A percentile compares a stretch with the other conserved stretches of the same genome.
These are phyloP conservation scores for Arenaria interpres DNA, from an alignment of 2,113 vertebrate genomes.

Conservation along the genomic window DNA sequence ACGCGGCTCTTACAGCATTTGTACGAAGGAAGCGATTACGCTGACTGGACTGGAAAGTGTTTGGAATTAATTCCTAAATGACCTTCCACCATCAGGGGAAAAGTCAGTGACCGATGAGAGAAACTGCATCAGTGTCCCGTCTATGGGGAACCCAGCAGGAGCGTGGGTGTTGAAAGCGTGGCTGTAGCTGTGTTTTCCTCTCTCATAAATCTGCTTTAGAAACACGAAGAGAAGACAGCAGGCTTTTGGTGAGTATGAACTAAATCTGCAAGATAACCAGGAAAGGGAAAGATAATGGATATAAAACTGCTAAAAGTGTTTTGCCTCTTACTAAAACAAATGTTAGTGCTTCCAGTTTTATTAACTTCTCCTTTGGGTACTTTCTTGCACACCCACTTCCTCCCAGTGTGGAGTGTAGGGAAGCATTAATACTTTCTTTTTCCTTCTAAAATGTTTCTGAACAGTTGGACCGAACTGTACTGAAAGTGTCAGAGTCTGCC, in stretches of 20 bases:
- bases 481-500: not conserved
- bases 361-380: not conserved
- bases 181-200: not conserved
- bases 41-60: not conserved
- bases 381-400: not conserved
- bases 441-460: not conserved
- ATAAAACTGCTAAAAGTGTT: not conserved
- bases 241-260: not conserved
- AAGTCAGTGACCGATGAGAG: not conserved
- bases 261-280: not conserved
- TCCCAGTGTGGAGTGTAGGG: not conserved
- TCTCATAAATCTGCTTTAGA: not conserved
- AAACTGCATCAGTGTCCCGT: not conserved
- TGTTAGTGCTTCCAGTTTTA: not conserved
- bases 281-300: not conserved
- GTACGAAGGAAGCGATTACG: not conserved
- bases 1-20: rapidly evolving
- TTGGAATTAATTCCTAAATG: not conserved
- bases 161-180: not conserved
- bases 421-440: not conserved
- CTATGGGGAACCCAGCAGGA: rapidly evolving
- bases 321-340: not conserved
- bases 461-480: not conserved
- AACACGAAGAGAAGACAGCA: not conserved
- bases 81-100: not conserved